phyloP scores from a whole-genome alignment of 2,797 vertebrate genomes.

The Scarus forsteni region DNA sequence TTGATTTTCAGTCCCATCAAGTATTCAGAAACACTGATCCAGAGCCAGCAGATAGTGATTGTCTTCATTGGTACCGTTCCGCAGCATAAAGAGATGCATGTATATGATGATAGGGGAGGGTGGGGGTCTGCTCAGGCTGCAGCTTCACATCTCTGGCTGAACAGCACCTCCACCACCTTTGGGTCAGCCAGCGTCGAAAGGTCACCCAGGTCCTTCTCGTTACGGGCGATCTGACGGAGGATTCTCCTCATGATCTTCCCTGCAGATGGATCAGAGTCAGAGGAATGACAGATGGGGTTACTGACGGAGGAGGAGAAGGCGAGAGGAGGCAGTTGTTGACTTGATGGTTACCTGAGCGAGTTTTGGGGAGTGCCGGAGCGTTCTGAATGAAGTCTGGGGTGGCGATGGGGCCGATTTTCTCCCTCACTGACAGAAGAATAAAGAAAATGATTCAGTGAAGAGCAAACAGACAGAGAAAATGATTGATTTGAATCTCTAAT shows the following conservation, averaged over 20 bases:
- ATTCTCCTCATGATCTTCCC: constrained; percentile 89
- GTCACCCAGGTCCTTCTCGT: constrained; percentile 87
- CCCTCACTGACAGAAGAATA: constrained; percentile 77
- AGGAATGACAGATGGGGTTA: not conserved
- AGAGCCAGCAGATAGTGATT: constrained; percentile 5
- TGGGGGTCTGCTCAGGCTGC: constrained; percentile 66
- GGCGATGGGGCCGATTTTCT: constrained; percentile 89
- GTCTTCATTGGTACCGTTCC: constrained; percentile 28
- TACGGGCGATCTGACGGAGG: constrained; percentile 85
- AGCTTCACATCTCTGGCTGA: constrained; percentile 85
- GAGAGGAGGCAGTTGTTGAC: not conserved
- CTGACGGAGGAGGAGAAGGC: not conserved
- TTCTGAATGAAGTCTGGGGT: constrained; percentile 89
- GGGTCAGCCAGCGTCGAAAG: constrained; percentile 87
- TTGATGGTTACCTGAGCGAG: constrained; percentile 84
- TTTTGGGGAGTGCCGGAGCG: constrained; percentile 87
- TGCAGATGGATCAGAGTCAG: constrained; percentile 37
- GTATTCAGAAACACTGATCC: constrained; percentile 16
- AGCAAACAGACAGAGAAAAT: not conserved
- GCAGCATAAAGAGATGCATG: not conserved
- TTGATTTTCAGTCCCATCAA: constrained; percentile 25
- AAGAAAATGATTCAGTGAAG: constrained; percentile 1
- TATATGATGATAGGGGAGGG: no score
- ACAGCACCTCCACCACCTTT: constrained; percentile 85
- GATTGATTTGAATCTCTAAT: no score